Conservation (phyloP, 2,113 vertebrate genomes). For the Patagioenas fasciata region DNA sequence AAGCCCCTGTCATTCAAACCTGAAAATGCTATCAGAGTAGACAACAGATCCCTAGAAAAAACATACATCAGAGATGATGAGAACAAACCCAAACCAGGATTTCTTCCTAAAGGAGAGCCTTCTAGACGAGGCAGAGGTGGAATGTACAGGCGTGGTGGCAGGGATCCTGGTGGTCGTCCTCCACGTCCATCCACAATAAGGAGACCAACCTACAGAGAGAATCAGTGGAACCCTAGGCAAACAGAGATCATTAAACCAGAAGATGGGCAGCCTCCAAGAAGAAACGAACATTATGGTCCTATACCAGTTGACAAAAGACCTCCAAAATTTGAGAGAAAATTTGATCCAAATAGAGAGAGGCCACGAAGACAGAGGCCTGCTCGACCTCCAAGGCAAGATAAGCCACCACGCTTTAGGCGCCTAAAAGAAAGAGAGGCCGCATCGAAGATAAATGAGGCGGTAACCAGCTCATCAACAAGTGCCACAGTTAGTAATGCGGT, state of each 20-base stretch:
- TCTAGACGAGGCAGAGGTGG: conserved; percentile 90
- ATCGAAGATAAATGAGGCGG: conserved; percentile 74
- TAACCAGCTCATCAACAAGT: conserved; percentile 42
- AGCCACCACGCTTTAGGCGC: conserved; percentile 92
- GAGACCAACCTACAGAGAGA: conserved; percentile 83
- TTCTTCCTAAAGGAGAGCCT: conserved; percentile 95
- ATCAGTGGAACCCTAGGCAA: conserved; percentile 92
- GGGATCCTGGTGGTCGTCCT: conserved; percentile 83
- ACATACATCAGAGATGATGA: conserved; percentile 82
- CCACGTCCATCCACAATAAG: conserved; percentile 85
- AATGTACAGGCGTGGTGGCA: conserved; percentile 85
- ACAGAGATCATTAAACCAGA: conserved; percentile 81
- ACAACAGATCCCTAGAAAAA: conserved; percentile 75
- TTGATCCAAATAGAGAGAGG: conserved; percentile 87
- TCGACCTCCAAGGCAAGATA: conserved; percentile 94
- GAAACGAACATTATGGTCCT: conserved; percentile 75
- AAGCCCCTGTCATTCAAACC: conserved; percentile 76
- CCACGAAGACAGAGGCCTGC: conserved; percentile 92
- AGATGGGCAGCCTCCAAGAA: conserved; percentile 73
- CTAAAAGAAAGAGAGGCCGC: conserved; percentile 91
- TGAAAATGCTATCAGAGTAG: conserved; percentile 73
- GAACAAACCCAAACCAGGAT: conserved; percentile 87
- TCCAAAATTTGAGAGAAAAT: conserved; percentile 88
- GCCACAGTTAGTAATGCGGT: conserved; percentile 53
- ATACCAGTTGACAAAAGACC: conserved; percentile 80